These are phyloP conservation scores for Rhabdomys dilectus DNA, from an alignment of 2,113 vertebrate genomes.

Conservation along the genomic window DNA sequence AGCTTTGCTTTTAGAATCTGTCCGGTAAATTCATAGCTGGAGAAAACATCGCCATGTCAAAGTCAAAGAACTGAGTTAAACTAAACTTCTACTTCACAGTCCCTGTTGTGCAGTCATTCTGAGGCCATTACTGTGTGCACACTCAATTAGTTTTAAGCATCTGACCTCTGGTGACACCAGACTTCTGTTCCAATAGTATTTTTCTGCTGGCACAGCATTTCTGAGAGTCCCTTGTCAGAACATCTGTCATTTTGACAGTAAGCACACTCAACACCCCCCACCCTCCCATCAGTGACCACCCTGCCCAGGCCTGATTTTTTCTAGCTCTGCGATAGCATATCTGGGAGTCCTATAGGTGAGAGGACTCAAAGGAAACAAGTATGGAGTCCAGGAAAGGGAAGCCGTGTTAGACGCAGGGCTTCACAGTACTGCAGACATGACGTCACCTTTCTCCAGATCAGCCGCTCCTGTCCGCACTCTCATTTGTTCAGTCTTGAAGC, in stretches of 20 bases:
- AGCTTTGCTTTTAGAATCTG: slow-evolving; percentile 92
- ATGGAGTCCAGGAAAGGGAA: slow-evolving; percentile 59
- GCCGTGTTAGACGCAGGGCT: slow-evolving; percentile 19
- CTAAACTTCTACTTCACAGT: not conserved
- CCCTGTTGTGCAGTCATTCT: not conserved
- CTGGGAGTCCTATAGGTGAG: not conserved
- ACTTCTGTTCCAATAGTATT: slow-evolving; percentile 88
- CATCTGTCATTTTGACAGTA: slow-evolving; percentile 92
- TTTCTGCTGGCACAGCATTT: slow-evolving; percentile 90
- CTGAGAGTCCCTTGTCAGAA: slow-evolving; percentile 83
- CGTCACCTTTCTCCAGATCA: not conserved
- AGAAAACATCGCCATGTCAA: not conserved
- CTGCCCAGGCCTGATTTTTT: slow-evolving; percentile 66
- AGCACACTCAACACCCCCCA: not conserved
- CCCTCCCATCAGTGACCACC: not conserved
- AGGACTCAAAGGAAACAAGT: slow-evolving; percentile 18
- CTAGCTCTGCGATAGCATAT: slow-evolving; percentile 26
- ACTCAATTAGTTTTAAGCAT: slow-evolving; percentile 91
- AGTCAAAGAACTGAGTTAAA: not conserved
- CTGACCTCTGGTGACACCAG: slow-evolving; percentile 90
- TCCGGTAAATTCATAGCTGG: slow-evolving; percentile 92
- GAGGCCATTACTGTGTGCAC: too few relatives aligned
- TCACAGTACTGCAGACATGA: not conserved
- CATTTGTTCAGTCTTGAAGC: not conserved
- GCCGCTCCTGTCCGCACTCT: not conserved